These are phyloP conservation scores for Euura saliciscinereae DNA, from an alignment of 1,140 invertebrate genomes.

Conservation along the genomic window DNA sequence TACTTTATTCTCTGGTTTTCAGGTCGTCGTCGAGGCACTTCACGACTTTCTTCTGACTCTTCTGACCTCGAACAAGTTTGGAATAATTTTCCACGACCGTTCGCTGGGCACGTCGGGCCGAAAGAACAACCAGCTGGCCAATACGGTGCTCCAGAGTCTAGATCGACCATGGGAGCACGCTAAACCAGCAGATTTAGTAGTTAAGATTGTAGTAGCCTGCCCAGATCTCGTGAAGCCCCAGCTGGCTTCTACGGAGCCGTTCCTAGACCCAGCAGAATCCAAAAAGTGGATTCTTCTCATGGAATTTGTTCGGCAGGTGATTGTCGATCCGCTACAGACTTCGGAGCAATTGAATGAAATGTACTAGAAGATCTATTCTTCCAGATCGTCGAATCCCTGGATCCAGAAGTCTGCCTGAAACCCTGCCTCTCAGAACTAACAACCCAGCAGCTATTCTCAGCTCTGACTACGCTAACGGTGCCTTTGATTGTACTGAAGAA, in stretches of 20 bases:
- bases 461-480: conserved; percentile 38
- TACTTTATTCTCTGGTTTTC: conserved; percentile 19
- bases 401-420: conserved; percentile 37
- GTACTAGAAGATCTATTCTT: conserved; percentile 9
- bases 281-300: conserved; percentile 63
- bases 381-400: conserved; percentile 42
- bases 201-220: conserved; percentile 70
- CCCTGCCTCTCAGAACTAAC: conserved; percentile 33
- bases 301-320: conserved; percentile 61
- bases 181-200: conserved; percentile 67
- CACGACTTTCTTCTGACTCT: conserved; percentile 71
- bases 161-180: conserved; percentile 71
- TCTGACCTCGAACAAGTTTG: conserved; percentile 73
- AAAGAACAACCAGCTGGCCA: conserved; percentile 69
- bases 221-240: conserved; percentile 74
- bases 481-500: conserved; percentile 43
- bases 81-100: conserved; percentile 71
- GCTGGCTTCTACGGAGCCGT: conserved; percentile 63
- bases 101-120: conserved; percentile 63
- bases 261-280: conserved; percentile 65
- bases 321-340: background rate
- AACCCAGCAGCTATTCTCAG: conserved; percentile 39
- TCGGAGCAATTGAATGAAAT: background rate
- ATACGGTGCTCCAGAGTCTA: conserved; percentile 66
- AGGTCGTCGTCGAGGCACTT: conserved; percentile 61